Conservation (phyloP, 2,113 vertebrate genomes). For the Hipposideros armiger region DNA sequence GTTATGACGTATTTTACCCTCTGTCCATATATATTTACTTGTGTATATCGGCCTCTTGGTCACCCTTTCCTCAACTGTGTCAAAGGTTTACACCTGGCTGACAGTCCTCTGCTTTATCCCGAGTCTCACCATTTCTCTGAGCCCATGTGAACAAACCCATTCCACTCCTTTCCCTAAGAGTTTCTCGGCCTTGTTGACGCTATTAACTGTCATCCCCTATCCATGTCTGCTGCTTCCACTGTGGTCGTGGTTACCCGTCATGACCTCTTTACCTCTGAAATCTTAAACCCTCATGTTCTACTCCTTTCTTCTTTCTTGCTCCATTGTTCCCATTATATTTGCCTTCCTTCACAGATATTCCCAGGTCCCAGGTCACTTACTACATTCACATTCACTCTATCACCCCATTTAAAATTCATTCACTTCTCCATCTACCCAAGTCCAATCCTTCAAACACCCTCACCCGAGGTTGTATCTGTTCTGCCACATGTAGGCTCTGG, state of each 20-base stretch:
- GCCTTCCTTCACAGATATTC: neutral
- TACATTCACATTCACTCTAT: neutral
- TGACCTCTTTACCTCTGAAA: neutral
- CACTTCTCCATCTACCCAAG: neutral
- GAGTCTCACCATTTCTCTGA: neutral
- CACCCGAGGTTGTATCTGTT: neutral
- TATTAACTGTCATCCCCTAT: neutral
- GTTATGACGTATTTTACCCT: neutral
- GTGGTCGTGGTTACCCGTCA: neutral
- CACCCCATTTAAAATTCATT: neutral
- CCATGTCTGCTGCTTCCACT: neutral
- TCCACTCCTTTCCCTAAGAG: neutral
- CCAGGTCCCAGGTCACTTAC: neutral
- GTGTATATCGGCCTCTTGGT: neutral
- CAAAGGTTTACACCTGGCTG: neutral
- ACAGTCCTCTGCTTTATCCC: neutral
- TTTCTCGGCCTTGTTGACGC: neutral
- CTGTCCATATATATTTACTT: neutral
- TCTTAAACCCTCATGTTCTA: no score
- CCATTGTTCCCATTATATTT: neutral
- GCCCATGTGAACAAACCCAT: neutral
- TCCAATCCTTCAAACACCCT: neutral
- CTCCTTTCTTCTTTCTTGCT: neutral
- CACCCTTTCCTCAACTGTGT: neutral
- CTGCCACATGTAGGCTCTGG: neutral